Base-by-base conservation (phyloP, 2,113 vertebrate species). In the Clarias macrocephalus region DNA sequence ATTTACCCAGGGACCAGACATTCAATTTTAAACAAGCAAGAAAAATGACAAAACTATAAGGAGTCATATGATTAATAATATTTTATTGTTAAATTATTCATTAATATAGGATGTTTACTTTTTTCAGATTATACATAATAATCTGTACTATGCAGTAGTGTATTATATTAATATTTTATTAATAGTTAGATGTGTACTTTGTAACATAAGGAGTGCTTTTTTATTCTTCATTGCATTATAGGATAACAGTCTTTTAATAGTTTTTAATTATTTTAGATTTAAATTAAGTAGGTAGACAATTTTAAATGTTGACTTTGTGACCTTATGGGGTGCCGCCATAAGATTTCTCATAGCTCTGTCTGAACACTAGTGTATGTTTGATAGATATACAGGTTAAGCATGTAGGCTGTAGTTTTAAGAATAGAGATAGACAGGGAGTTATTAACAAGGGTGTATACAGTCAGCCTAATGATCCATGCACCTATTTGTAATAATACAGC, bases 401-500 rank as follows among this genome's bases (percentile, higher is more conserved):
- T 48, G 48, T 6, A 48, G 6, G 48, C 48, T 48, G 42, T 48
- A 48, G 48, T 48, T 48, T 48, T 48, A 48, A 8, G 48, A 48
- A 8, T 48, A 28, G 25, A 66, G 10, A n/a, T 25, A 33, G 75
- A 30, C 76, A 56, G 48, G 28, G 18, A 8, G 56, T 37, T 42
- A 56, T 16, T 59, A 84, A 84, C 21, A 13, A 66, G 63, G 21
- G 19, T 65, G 73, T 79, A 56, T 66, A 80, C 54, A 13, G 37
- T 66, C 8, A 79, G n/a, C 59, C 28, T 25, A 37, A 66, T 80
- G 80, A 80, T 48, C 48, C 28, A 57, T 85, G 77, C 83, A 83
- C 86, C 54, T 59, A 81, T 87, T 91, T 92, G 88, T 90, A 92
- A 93, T 87, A 92, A 92, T 88, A 88, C 86, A 85, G 89, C 90